These are phyloP conservation scores for Lasiurus borealis DNA, from an alignment of 2,113 vertebrate genomes.

Conservation along the genomic window DNA sequence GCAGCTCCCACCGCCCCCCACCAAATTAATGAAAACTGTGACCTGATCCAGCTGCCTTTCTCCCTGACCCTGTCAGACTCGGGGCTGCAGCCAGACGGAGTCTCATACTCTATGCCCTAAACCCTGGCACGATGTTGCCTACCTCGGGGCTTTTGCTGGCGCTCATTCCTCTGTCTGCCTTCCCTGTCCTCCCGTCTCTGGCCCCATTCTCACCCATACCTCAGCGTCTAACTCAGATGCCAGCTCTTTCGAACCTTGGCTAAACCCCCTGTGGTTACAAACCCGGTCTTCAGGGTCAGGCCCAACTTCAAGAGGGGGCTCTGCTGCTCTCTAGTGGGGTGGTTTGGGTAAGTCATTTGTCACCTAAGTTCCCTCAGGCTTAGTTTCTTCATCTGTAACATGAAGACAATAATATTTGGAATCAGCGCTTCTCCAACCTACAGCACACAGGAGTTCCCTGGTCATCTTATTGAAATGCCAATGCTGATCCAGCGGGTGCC, in stretches of 20 bases:
- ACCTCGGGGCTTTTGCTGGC: too few species aligned
- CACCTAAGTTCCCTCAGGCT: neutral
- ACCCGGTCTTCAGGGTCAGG: neutral
- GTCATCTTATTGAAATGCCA: neutral
- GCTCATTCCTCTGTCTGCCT: too few species aligned
- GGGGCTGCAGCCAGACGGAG: too few species aligned
- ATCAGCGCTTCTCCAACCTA: neutral
- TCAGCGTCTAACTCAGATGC: neutral
- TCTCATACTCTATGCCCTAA: too few species aligned
- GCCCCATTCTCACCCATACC: neutral
- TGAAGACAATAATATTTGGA: neutral
- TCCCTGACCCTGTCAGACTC: neutral
- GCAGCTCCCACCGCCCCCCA: neutral
- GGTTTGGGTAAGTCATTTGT: neutral
- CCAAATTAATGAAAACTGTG: neutral
- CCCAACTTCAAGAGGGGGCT: neutral
- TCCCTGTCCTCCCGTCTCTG: neutral
- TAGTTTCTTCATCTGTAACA: constrained; percentile 27
- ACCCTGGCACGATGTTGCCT: too few species aligned
- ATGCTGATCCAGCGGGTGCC: neutral
- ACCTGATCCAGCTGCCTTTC: neutral
- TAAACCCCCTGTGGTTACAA: neutral
- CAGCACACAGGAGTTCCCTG: neutral
- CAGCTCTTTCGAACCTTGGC: neutral
- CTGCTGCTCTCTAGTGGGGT: neutral